Evolutionary conservation across 1,140 invertebrate genomes (phyloP).

Genomic region (Lethocerus indicus): DNA sequence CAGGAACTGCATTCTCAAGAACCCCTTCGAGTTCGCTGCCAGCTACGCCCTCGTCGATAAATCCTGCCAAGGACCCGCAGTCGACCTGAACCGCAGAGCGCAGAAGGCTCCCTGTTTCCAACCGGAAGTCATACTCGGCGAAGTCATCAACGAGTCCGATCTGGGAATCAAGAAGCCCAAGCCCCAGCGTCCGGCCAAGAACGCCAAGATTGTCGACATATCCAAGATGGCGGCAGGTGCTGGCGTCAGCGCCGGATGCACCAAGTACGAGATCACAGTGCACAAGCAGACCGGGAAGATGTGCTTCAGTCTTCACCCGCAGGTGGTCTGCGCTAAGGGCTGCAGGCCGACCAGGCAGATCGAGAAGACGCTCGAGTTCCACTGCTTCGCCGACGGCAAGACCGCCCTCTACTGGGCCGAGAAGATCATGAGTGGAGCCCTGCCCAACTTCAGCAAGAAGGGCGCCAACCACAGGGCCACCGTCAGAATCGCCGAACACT

Average conservation of each 20-base stretch:
- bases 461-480: slow-evolving; percentile 6
- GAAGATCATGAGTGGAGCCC: slow-evolving; percentile 34
- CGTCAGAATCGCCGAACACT: slow-evolving; percentile 9
- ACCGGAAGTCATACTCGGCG: slow-evolving; percentile 9
- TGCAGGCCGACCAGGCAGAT: slow-evolving; percentile 22
- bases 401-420: slow-evolving; percentile 26
- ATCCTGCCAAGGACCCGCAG: slow-evolving; percentile 25
- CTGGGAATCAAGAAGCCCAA: slow-evolving; percentile 5
- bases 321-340: slow-evolving; percentile 29
- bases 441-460: slow-evolving; percentile 22
- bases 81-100: slow-evolving; percentile 18
- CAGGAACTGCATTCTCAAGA: slow-evolving; percentile 29
- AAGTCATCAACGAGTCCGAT: slow-evolving; percentile 13
- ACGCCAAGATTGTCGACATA: slow-evolving; percentile 12
- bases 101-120: slow-evolving; percentile 23
- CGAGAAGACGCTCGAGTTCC: slow-evolving; percentile 26
- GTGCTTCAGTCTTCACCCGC: slow-evolving; percentile 33
- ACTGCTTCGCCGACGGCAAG: slow-evolving; percentile 26
- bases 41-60: slow-evolving; percentile 32
- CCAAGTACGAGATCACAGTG: slow-evolving; percentile 13
- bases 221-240: background rate
- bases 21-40: slow-evolving; percentile 31
- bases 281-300: slow-evolving; percentile 25
- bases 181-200: slow-evolving; percentile 14
- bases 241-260: background rate